Percentiles rank a stretch among this genome's conserved stretches.
phyloP scores from a whole-genome alignment of 2,888 invertebrate genomes.

The Conomelus anceps region DNA sequence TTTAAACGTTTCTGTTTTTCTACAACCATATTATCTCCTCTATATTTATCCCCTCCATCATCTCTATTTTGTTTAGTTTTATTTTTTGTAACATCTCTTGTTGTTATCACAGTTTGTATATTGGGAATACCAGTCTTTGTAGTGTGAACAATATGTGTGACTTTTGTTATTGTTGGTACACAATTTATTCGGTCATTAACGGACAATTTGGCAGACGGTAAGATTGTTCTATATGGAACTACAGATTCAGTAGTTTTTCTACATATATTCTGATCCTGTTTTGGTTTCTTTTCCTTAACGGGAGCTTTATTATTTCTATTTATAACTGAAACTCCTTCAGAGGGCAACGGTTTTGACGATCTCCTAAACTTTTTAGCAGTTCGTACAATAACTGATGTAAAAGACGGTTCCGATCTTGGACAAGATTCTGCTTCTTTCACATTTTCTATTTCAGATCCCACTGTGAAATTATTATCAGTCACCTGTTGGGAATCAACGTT shows the following conservation, averaged over 20 bases:
- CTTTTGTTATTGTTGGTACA: constrained; percentile 23
- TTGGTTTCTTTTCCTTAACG: not conserved
- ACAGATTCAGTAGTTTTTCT: not conserved
- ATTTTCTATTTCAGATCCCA: not conserved
- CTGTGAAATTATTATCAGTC: not conserved
- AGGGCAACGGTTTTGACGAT: not conserved
- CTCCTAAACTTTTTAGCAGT: not conserved
- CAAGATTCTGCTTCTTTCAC: not conserved
- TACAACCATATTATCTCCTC: not conserved
- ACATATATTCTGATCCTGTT: not conserved
- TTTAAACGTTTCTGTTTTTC: not conserved
- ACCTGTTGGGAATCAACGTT: not conserved
- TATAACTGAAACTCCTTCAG: not conserved
- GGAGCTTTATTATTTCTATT: not conserved
- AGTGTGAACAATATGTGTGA: constrained; percentile 12
- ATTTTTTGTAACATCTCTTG: constrained; percentile 5
- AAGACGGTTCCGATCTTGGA: not conserved
- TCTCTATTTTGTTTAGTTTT: not conserved
- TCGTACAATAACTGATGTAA: not conserved
- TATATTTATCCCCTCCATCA: not conserved
- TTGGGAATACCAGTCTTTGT: constrained; percentile 3
- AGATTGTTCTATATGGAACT: not conserved
- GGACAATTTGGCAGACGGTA: not conserved
- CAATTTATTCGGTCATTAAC: not conserved
- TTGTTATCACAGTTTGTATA: constrained; percentile 8